These are phyloP conservation scores for Dromococcyx pavoninus DNA, from an alignment of 2,797 vertebrate genomes.

Conservation along the genomic window DNA sequence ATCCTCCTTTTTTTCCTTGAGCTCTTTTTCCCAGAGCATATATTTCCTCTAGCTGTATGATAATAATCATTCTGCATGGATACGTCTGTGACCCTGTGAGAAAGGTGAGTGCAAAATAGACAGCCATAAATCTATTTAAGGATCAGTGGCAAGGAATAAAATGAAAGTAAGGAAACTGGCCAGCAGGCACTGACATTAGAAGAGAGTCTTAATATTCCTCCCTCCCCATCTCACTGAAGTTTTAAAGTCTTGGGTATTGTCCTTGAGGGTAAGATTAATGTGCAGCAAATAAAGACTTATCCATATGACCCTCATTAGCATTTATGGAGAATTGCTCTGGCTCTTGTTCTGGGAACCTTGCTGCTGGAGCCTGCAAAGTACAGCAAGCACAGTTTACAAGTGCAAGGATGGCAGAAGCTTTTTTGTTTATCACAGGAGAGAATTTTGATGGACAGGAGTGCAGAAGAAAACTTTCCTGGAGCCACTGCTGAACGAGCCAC, in stretches of 20 bases:
- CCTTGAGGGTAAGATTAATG: constrained; percentile 1
- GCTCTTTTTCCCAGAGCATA: neutral
- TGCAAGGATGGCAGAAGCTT: neutral
- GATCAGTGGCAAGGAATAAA: constrained; percentile 6
- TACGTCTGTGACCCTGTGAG: neutral
- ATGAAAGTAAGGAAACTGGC: neutral
- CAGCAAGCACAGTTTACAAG: neutral
- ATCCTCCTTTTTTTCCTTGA: neutral
- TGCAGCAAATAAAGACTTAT: neutral
- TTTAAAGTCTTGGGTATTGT: neutral
- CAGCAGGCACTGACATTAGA: constrained; percentile 13
- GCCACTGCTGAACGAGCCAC: neutral
- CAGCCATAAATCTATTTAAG: constrained; percentile 6
- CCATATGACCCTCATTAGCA: neutral
- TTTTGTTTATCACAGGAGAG: neutral
- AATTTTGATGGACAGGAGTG: fast-evolving
- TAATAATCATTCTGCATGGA: neutral
- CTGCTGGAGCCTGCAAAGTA: neutral
- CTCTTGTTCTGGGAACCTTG: neutral
- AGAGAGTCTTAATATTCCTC: neutral
- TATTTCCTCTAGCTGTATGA: neutral
- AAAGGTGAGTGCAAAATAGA: neutral
- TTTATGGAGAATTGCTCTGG: neutral
- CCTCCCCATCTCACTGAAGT: neutral
- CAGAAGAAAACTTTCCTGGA: neutral